Evolutionary conservation across 1,140 invertebrate genomes (phyloP), one percentile per base, ranked within the genome.

Genomic region (Achatina immaculata): DNA sequence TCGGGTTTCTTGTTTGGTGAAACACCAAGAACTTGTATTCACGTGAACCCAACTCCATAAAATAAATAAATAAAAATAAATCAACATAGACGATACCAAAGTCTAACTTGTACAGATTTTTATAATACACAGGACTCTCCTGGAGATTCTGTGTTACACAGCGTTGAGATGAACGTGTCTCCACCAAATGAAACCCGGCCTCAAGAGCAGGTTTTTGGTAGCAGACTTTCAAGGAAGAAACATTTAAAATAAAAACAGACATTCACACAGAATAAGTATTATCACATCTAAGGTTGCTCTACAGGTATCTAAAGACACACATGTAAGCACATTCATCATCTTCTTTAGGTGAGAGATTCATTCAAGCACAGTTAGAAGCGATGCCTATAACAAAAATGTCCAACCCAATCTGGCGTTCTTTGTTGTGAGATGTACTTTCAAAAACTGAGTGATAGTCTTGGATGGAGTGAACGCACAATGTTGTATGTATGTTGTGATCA

Each of bases 101-200:
- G 24, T 42, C 68, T 40, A 31, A 71, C 38, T 21, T 71, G 38
- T 40, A 71, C 36, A 42, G n/a, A 9, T 16, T 6, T 36, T 36
- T 69, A 31, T 34, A 69, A 69, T n/a, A 69, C 66, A 69, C 7
- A 71, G n/a, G 40, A 19, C 0, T 24, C 6, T 40, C 1, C 14
- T 51, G 16, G 21, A 28, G 48, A 51, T 34, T 74, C 31, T 77
- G 58, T 62, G 58, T 65, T 36, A 36, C 75, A 77, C 55, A 65
- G 75, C 75, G 40, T 62, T 55, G n/a, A 42, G 55, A 77, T 77
- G 55, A 77, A 42, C 55, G 21, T 51, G 40, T 40, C n/a, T 11
- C 38, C 1, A 28, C 36, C 9, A 42, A 40, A n/a, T n/a, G n/a
- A 71, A 71, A 45, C 3, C 11, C n/a, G 36, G 40, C 0, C 24